Percentiles rank a stretch among this genome's conserved stretches.
These are phyloP conservation scores for Caracal caracal DNA, from an alignment of 2,113 vertebrate species.

Conservation along the genomic window DNA sequence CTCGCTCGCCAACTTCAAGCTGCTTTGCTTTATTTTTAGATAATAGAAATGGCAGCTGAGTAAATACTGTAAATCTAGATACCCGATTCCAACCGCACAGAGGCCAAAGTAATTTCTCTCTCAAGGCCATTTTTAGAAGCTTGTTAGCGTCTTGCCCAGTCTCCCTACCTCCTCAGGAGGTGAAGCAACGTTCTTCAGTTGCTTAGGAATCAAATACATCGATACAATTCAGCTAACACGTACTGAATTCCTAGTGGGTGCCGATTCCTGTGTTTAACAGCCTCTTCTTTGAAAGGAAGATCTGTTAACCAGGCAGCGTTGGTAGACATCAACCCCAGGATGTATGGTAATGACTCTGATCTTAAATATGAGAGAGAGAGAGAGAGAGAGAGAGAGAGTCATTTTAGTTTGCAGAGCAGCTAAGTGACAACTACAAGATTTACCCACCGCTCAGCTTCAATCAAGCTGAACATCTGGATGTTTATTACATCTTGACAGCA, in stretches of 20 bases:
- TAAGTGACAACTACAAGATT: neutral
- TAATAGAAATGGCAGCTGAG: slow-evolving; percentile 45
- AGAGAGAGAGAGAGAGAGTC: too few relatives aligned
- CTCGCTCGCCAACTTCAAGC: slow-evolving; percentile 15
- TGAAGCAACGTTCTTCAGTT: neutral
- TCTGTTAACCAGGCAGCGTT: neutral
- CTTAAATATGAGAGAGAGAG: neutral
- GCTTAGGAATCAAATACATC: slow-evolving; percentile 16
- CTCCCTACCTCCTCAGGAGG: slow-evolving; percentile 5
- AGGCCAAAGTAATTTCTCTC: slow-evolving; percentile 56
- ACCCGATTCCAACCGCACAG: neutral
- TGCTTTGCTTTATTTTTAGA: slow-evolving; percentile 63
- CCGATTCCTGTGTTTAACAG: neutral
- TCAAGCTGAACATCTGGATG: slow-evolving; percentile 6
- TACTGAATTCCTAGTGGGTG: neutral
- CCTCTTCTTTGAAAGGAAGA: neutral
- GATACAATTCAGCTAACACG: neutral
- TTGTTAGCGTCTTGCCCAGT: neutral
- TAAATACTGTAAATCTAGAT: slow-evolving; percentile 51
- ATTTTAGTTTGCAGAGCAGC: slow-evolving; percentile 25
- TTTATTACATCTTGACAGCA: neutral
- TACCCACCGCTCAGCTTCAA: neutral
- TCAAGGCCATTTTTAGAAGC: slow-evolving; percentile 48
- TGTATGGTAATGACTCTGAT: neutral
- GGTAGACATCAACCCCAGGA: neutral